These are phyloP conservation scores for Trichomycterus rosablanca DNA, from an alignment of 2,113 vertebrate species.

Conservation along the genomic window DNA sequence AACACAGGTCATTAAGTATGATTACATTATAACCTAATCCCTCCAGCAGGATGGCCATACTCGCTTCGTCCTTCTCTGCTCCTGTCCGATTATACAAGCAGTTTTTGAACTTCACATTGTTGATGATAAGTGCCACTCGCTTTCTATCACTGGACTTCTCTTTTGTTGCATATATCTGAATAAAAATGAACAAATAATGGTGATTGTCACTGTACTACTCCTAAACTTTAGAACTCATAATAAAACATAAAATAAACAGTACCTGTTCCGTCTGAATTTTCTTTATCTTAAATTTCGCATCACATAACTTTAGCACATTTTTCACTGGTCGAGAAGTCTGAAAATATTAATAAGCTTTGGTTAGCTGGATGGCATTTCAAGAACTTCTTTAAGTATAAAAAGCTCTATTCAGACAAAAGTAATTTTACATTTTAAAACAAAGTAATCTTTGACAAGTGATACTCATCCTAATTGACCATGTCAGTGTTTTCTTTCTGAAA, in stretches of 20 bases:
- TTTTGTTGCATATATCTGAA: conserved; percentile 62
- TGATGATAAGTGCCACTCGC: conserved; percentile 74
- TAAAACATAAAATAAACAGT: background rate
- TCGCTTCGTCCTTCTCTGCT: conserved; percentile 64
- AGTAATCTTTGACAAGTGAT: too few relatives aligned
- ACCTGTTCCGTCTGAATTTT: conserved; percentile 12
- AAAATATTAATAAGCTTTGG: background rate
- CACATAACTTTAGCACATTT: conserved; percentile 17
- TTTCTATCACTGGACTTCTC: background rate
- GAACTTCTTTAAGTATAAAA: too few relatives aligned
- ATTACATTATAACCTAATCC: conserved; percentile 65
- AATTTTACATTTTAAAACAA: too few relatives aligned
- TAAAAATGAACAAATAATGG: background rate
- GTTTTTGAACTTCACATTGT: conserved; percentile 65
- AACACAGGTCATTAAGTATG: conserved; percentile 56
- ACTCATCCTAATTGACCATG: too few relatives aligned
- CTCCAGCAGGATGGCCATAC: conserved; percentile 60
- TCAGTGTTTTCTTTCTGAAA: too few relatives aligned
- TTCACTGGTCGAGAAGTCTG: conserved; percentile 11
- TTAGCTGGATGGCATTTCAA: too few relatives aligned
- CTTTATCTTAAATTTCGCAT: conserved; percentile 32
- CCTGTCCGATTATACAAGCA: conserved; percentile 35
- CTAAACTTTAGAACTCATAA: background rate
- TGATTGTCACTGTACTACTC: background rate
- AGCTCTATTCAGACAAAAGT: too few relatives aligned